A percentile compares a stretch with the other conserved stretches of the same genome.
phyloP scores from a whole-genome alignment of 2,888 invertebrate species.

The Aphidoletes aphidimyza region DNA sequence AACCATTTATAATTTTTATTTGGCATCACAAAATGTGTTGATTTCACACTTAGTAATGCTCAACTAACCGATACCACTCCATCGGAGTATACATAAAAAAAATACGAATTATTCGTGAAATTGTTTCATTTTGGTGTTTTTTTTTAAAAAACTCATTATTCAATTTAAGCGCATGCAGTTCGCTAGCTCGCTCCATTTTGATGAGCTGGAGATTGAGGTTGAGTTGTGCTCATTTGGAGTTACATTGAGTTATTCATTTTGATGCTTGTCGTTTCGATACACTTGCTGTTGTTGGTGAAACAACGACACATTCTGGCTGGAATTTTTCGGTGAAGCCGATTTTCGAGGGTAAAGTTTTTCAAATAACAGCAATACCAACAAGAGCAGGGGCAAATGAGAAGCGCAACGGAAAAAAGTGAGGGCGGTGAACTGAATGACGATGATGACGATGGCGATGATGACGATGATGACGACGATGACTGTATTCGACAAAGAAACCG shows the following conservation, averaged over 20 bases:
- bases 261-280: not conserved
- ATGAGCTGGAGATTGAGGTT: not conserved
- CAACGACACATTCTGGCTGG: not conserved
- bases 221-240: not conserved
- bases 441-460: not conserved
- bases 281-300: not conserved
- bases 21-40: too few relatives aligned
- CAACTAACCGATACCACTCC: too few relatives aligned
- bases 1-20: too few relatives aligned
- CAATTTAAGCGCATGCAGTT: not conserved
- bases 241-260: not conserved
- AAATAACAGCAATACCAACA: not conserved
- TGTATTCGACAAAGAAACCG: constrained; percentile 22
- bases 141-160: constrained; percentile 10
- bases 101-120: too few relatives aligned
- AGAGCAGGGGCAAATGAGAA: not conserved
- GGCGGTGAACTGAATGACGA: constrained; percentile 7
- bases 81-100: too few relatives aligned
- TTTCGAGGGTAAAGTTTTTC: constrained; percentile 21
- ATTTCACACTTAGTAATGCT: too few relatives aligned
- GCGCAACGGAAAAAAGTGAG: not conserved
- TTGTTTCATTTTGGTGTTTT: not conserved
- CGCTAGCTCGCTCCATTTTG: not conserved
- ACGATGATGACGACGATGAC: not conserved
- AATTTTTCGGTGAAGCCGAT: not conserved